These are phyloP conservation scores for Cirrhinus molitorella DNA, from an alignment of 2,797 vertebrate species.

Conservation along the genomic window DNA sequence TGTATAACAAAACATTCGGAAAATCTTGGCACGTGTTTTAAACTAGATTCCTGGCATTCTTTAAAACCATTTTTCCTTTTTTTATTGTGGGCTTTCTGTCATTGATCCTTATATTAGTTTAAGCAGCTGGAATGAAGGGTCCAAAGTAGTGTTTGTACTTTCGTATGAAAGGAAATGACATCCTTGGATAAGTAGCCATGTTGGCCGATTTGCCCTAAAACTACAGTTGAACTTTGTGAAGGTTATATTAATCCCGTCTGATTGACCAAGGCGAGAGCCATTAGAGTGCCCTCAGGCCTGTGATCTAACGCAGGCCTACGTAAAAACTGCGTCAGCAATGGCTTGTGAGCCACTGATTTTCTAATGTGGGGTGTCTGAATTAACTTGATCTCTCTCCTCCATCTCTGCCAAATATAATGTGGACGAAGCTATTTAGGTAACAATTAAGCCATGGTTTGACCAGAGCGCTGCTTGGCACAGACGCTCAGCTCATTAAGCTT, in stretches of 20 bases:
- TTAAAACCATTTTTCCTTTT: neutral
- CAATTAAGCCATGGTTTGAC: conserved; percentile 57
- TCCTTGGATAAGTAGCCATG: conserved; percentile 8
- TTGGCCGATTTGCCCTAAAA: conserved; percentile 55
- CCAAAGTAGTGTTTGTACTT: conserved; percentile 14
- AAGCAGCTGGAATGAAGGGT: conserved; percentile 15
- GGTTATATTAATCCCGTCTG: conserved; percentile 56
- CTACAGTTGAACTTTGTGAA: conserved; percentile 57
- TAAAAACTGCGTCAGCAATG: conserved; percentile 49
- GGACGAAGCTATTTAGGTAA: conserved; percentile 59
- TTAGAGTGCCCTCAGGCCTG: conserved; percentile 52
- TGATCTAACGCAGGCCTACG: conserved; percentile 33
- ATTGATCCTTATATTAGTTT: neutral
- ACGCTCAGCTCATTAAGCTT: conserved; percentile 54
- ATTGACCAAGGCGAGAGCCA: conserved; percentile 52
- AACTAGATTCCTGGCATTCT: neutral
- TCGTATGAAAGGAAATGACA: conserved; percentile 45
- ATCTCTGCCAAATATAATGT: conserved; percentile 48
- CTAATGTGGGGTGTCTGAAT: conserved; percentile 35
- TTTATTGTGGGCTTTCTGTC: neutral
- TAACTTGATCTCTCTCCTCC: conserved; percentile 37
- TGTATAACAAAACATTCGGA: neutral
- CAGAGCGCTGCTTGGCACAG: conserved; percentile 48
- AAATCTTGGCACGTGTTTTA: neutral
- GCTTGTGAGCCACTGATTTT: conserved; percentile 46